A percentile compares a stretch with the other conserved stretches of the same genome.
phyloP scores from a whole-genome alignment of 2,797 vertebrate genomes.

The Myoxocephalus aenaeus region DNA sequence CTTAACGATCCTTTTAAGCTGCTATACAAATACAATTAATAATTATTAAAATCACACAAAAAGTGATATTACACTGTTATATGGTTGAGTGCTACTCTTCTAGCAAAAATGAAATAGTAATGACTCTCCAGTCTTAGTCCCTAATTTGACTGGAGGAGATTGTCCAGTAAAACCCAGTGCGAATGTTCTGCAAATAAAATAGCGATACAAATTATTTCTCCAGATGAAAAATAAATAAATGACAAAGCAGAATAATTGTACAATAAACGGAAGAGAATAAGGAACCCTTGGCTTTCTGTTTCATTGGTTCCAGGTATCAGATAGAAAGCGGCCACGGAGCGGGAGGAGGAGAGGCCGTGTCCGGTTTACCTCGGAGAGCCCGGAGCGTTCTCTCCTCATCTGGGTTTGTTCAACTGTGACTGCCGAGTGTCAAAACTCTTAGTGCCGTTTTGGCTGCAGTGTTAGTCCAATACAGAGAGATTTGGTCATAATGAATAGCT shows the following conservation, averaged over 20 bases:
- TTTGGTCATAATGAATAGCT: constrained; percentile 50
- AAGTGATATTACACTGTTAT: background rate
- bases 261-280: constrained; percentile 51
- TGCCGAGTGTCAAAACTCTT: constrained; percentile 68
- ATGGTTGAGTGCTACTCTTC: background rate
- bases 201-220: constrained; percentile 10
- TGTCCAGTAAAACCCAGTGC: constrained; percentile 15
- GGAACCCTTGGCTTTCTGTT: constrained; percentile 42
- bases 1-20: too few relatives aligned
- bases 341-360: constrained; percentile 55
- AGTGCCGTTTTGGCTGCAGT: constrained; percentile 27
- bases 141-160: constrained; percentile 33
- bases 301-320: constrained; percentile 55
- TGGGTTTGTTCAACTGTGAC: constrained; percentile 79
- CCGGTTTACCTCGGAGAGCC: constrained; percentile 77
- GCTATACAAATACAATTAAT: too few relatives aligned
- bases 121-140: background rate
- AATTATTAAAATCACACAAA: background rate
- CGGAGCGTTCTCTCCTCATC: constrained; percentile 73
- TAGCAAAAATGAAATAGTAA: background rate
- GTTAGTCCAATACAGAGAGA: constrained; percentile 41
- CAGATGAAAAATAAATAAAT: constrained; percentile 9
- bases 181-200: constrained; percentile 8
- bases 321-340: constrained; percentile 63
- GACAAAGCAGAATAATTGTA: constrained; percentile 33